Conservation (phyloP, 2,113 vertebrate genomes). For the Cebus imitator region DNA sequence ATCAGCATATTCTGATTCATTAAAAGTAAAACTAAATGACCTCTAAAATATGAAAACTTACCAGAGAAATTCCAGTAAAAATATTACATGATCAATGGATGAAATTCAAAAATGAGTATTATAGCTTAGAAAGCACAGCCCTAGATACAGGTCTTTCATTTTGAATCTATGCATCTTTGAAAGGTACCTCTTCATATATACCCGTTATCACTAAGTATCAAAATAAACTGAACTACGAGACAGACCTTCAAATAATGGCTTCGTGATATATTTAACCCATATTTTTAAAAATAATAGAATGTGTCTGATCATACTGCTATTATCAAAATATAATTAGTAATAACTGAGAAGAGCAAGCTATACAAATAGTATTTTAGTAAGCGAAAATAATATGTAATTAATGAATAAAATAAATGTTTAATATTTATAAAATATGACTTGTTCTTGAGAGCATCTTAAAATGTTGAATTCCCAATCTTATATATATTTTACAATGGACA, state of each 20-base stretch:
- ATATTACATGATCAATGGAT: background rate
- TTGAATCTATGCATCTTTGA: background rate
- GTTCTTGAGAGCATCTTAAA: background rate
- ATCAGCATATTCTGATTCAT: background rate
- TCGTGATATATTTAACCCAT: background rate
- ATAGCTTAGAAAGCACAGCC: background rate
- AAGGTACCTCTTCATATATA: background rate
- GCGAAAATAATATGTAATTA: background rate
- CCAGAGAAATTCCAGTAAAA: background rate
- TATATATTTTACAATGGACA: background rate
- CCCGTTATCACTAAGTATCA: background rate
- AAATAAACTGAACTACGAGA: background rate
- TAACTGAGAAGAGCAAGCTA: background rate
- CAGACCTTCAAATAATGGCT: background rate
- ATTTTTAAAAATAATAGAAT: slow-evolving; percentile 24
- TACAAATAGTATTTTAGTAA: background rate
- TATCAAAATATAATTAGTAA: background rate
- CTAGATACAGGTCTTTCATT: background rate
- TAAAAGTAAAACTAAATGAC: background rate
- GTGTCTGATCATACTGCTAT: background rate
- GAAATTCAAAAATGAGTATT: background rate
- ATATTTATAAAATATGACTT: background rate
- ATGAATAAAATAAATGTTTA: background rate
- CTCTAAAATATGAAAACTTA: background rate
- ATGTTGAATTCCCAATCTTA: background rate